Percentiles rank a stretch among this genome's conserved stretches.
Evolutionary conservation across 2,797 vertebrate species (phyloP).

Genomic region (Tadarida brasiliensis): DNA sequence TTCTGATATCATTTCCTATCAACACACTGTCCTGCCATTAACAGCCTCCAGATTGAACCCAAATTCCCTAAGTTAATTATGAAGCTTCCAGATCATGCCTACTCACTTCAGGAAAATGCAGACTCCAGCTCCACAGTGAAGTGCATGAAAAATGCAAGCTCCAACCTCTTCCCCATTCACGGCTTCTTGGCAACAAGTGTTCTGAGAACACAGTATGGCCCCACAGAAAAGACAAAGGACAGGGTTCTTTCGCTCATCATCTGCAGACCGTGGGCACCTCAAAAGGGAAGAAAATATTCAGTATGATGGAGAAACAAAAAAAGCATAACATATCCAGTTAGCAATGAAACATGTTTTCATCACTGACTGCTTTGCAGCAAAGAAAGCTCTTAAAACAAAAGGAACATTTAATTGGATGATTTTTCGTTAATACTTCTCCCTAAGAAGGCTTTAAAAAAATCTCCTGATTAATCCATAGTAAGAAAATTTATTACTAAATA

Average conservation of each 20-base stretch:
- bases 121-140: constrained; percentile 96
- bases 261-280: constrained; percentile 96
- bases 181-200: constrained; percentile 94
- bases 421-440: constrained; percentile 29
- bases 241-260: constrained; percentile 96
- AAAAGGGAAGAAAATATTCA: constrained; percentile 54
- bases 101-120: constrained; percentile 98
- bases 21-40: neutral
- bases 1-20: neutral
- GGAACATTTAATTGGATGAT: constrained; percentile 1
- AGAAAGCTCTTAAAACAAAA: constrained; percentile 47
- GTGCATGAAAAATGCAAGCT: constrained; percentile 96
- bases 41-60: neutral
- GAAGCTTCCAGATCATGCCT: constrained; percentile 14
- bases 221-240: constrained; percentile 98
- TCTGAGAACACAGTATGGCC: constrained; percentile 96
- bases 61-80: neutral
- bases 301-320: constrained; percentile 9
- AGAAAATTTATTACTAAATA: constrained; percentile 62
- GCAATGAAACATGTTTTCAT: neutral
- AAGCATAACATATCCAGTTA: neutral
- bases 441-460: neutral
- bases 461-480: constrained; percentile 49
- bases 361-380: neutral
- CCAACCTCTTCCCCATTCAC: constrained; percentile 96